Conservation (phyloP, 2,113 vertebrate species). For the Hippocampus mohnikei region DNA sequence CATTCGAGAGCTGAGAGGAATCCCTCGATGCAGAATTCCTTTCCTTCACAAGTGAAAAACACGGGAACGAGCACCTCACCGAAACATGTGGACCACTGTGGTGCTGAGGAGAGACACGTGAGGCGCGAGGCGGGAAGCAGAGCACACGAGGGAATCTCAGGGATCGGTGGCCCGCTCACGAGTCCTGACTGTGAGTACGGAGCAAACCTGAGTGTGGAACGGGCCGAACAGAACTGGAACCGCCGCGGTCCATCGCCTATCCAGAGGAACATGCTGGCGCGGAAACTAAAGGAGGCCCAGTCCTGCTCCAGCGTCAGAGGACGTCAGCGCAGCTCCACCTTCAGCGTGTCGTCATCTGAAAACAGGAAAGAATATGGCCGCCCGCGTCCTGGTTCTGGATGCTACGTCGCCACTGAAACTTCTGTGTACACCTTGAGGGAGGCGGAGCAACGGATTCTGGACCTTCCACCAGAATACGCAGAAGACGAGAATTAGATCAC, state of each 20-base stretch:
- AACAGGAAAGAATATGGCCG: conserved; percentile 77
- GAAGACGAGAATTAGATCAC: neutral
- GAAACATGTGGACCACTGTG: conserved; percentile 15
- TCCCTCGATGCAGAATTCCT: conserved; percentile 42
- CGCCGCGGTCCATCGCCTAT: conserved; percentile 83
- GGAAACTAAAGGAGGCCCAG: conserved; percentile 77
- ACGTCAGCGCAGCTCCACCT: conserved; percentile 72
- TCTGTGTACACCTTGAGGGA: conserved; percentile 84
- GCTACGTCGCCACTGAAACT: conserved; percentile 77
- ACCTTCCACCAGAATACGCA: conserved; percentile 70
- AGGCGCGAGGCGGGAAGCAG: conserved; percentile 1
- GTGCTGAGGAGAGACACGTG: conserved; percentile 23
- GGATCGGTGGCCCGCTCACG: conserved; percentile 32
- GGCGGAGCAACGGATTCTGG: conserved; percentile 84
- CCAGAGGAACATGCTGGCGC: conserved; percentile 74
- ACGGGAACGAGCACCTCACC: conserved; percentile 42
- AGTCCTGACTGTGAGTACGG: conserved; percentile 16
- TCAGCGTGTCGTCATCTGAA: conserved; percentile 72
- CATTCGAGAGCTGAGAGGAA: conserved; percentile 51
- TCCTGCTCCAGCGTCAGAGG: conserved; percentile 50
- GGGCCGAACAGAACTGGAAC: conserved; percentile 76
- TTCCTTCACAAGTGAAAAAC: conserved; percentile 44
- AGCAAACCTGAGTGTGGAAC: conserved; percentile 54
- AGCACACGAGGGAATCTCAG: conserved; percentile 51
- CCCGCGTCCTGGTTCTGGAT: conserved; percentile 80